phyloP scores from a whole-genome alignment of 2,888 invertebrate species.

The Kryphioiulus occultus region DNA sequence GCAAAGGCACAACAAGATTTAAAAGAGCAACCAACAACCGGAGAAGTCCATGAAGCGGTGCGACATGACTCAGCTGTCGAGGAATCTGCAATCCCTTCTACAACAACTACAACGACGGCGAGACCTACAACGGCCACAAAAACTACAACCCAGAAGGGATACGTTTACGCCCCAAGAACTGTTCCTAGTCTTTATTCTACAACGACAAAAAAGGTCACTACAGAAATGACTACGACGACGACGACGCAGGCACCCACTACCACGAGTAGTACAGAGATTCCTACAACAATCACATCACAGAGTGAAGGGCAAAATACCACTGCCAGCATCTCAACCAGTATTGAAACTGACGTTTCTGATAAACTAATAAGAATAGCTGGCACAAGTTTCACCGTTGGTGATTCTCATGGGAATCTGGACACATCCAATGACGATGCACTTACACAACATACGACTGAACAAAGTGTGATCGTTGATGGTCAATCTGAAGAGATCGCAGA shows the following conservation, averaged over 20 bases:
- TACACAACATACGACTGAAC: neutral
- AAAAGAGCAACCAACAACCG: neutral
- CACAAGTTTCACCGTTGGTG: neutral
- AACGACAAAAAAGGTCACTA: neutral
- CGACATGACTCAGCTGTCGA: neutral
- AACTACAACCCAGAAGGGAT: slow-evolving; percentile 16
- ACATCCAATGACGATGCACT: neutral
- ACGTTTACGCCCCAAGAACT: slow-evolving; percentile 43
- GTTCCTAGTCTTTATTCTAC: slow-evolving; percentile 18
- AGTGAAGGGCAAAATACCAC: neutral
- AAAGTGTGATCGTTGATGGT: neutral
- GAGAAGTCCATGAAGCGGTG: neutral
- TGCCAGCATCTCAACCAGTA: neutral
- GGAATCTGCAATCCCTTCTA: neutral
- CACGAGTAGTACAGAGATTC: neutral
- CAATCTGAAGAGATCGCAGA: neutral
- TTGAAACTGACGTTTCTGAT: neutral
- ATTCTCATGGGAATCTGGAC: neutral
- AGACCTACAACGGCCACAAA: neutral
- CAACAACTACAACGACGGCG: neutral
- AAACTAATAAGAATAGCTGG: neutral
- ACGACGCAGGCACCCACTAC: neutral
- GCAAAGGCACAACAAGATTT: slow-evolving; percentile 17
- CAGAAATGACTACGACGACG: neutral
- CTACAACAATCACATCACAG: slow-evolving; percentile 42